Conservation (phyloP, 2,113 vertebrate genomes). For the Vireo altiloquus region DNA sequence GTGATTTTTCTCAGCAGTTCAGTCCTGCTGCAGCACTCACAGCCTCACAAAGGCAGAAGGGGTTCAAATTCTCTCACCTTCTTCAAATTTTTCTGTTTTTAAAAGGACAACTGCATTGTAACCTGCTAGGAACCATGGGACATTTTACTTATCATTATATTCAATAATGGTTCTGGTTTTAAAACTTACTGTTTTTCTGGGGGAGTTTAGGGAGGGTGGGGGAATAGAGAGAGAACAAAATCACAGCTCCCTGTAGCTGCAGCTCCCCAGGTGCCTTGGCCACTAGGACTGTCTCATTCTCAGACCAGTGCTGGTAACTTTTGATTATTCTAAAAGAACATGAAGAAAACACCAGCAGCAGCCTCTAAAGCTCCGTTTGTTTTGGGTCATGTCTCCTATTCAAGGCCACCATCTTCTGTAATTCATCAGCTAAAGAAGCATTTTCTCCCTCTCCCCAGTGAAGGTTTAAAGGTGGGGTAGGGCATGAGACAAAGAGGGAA, state of each 20-base stretch:
- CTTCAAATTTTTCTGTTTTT: slow-evolving; percentile 12
- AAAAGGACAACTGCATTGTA: slow-evolving; percentile 53
- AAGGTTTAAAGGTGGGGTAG: slow-evolving; percentile 15
- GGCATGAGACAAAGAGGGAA: slow-evolving; percentile 9
- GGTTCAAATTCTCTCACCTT: slow-evolving; percentile 48
- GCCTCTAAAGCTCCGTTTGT: slow-evolving; percentile 38
- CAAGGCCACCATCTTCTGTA: slow-evolving; percentile 43
- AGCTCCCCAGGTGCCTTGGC: neutral
- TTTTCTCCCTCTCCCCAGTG: slow-evolving; percentile 49
- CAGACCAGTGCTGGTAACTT: slow-evolving; percentile 15
- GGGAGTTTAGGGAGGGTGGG: neutral
- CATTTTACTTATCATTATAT: slow-evolving; percentile 32
- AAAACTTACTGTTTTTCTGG: slow-evolving; percentile 57
- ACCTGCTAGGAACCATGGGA: slow-evolving; percentile 47
- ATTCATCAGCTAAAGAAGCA: slow-evolving; percentile 57
- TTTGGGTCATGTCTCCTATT: slow-evolving; percentile 19
- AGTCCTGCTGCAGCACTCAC: slow-evolving; percentile 56
- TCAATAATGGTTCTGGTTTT: slow-evolving; percentile 16
- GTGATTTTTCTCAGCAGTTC: slow-evolving; percentile 53
- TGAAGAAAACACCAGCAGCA: neutral
- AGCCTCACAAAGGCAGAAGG: slow-evolving; percentile 41
- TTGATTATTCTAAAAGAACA: neutral
- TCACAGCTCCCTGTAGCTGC: slow-evolving; percentile 38
- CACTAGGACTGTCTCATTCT: slow-evolving; percentile 1
- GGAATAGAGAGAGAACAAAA: slow-evolving; percentile 26